Conservation (phyloP, 1,140 invertebrate species). For the Drosophila tani region DNA sequence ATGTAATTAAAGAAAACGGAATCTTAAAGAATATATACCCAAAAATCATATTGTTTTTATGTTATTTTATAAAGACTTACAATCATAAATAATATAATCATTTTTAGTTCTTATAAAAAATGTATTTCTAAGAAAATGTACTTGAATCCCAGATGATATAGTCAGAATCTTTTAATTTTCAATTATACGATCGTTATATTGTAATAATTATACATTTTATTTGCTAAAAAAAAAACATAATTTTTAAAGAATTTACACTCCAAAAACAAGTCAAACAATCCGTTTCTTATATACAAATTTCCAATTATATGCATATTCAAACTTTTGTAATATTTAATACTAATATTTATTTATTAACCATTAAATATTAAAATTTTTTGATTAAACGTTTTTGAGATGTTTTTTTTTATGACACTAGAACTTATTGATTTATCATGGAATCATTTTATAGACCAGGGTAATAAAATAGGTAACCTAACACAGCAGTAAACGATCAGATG, state of each 20-base stretch:
- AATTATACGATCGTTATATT: too few species aligned
- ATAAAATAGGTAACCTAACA: not conserved
- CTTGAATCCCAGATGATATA: too few species aligned
- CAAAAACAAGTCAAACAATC: not conserved
- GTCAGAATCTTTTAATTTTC: too few species aligned
- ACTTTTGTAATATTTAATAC: too few species aligned
- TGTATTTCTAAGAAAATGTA: too few species aligned
- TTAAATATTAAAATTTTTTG: not conserved
- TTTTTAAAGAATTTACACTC: not conserved
- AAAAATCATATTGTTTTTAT: too few species aligned
- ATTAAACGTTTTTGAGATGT: accelerated
- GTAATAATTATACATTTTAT: too few species aligned
- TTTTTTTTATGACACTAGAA: not conserved
- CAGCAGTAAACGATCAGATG: too few species aligned
- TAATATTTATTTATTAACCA: too few species aligned
- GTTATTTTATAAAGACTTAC: not conserved
- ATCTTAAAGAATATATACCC: not conserved
- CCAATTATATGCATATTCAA: too few species aligned
- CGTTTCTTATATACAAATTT: not conserved
- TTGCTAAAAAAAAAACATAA: not conserved
- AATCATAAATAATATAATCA: not conserved
- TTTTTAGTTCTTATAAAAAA: too few species aligned
- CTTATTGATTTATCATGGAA: not conserved
- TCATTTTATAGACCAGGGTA: not conserved
- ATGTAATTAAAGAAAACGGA: not conserved